Conservation (phyloP, 2,113 vertebrate species). For the Percina caprodes region DNA sequence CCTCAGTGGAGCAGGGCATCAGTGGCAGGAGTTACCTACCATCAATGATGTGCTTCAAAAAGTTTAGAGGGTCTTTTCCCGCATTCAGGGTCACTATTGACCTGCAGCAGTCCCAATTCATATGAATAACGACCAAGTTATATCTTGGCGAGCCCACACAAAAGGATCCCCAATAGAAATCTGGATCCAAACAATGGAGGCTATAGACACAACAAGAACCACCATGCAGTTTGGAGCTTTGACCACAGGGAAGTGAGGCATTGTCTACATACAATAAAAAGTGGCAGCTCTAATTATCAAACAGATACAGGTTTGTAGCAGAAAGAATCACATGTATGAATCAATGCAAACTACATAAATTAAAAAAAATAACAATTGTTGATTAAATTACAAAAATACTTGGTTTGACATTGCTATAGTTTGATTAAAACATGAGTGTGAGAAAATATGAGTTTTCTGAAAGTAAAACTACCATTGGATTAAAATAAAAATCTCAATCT, state of each 20-base stretch:
- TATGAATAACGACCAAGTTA: slow-evolving; percentile 73
- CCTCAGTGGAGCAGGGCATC: slow-evolving; percentile 69
- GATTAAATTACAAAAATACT: not conserved
- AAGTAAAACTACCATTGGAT: not conserved
- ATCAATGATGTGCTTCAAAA: slow-evolving; percentile 83
- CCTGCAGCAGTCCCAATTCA: slow-evolving; percentile 79
- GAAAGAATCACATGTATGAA: not conserved
- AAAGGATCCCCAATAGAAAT: slow-evolving; percentile 49
- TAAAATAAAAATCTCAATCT: not conserved
- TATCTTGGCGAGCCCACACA: slow-evolving; percentile 62
- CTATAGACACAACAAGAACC: slow-evolving; percentile 45
- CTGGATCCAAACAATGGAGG: slow-evolving; percentile 53
- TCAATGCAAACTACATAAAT: not conserved
- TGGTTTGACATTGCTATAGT: not conserved
- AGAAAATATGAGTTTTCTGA: not conserved
- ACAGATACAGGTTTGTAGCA: not conserved
- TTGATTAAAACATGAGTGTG: not conserved
- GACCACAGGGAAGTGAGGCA: slow-evolving; percentile 39
- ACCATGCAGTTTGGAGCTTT: slow-evolving; percentile 26
- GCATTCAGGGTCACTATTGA: slow-evolving; percentile 79
- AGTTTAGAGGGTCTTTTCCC: slow-evolving; percentile 83
- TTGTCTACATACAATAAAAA: slow-evolving; percentile 43
- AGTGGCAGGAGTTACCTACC: slow-evolving; percentile 71
- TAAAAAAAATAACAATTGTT: not conserved
- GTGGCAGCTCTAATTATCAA: slow-evolving; percentile 23